phyloP scores from a whole-genome alignment of 2,888 invertebrate genomes.

The Himalopsyche tibetana region DNA sequence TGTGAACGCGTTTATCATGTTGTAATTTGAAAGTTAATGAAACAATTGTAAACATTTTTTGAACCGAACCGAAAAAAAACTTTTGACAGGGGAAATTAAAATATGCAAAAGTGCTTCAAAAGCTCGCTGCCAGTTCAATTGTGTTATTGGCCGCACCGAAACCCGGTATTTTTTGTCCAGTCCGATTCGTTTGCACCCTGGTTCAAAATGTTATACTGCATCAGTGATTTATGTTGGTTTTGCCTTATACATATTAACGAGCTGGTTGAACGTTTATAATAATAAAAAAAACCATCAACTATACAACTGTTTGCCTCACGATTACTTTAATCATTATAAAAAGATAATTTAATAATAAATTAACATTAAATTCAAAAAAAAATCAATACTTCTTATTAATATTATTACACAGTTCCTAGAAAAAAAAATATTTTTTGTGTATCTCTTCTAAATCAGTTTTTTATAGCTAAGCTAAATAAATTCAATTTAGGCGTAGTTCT shows the following conservation, averaged over 20 bases:
- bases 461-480: too few species aligned
- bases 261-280: too few species aligned
- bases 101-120: constrained; percentile 6
- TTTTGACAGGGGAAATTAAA: constrained; percentile 11
- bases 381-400: too few species aligned
- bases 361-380: too few species aligned
- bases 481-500: too few species aligned
- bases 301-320: too few species aligned
- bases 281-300: too few species aligned
- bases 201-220: not conserved
- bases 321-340: too few species aligned
- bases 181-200: constrained; percentile 11
- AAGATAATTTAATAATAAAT: too few species aligned
- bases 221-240: constrained; percentile 1
- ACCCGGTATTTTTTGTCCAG: not conserved
- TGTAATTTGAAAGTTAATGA: constrained; percentile 30
- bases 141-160: not conserved
- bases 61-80: not conserved
- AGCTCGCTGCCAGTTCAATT: constrained; percentile 8
- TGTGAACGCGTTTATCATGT: not conserved
- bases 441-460: too few species aligned
- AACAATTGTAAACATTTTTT: constrained; percentile 9
- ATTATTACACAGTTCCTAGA: too few species aligned
- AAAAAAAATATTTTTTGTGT: too few species aligned
- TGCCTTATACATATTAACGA: not conserved